These are phyloP conservation scores for Ambastaia sidthimunki DNA, from an alignment of 2,797 vertebrate genomes.

Conservation along the genomic window DNA sequence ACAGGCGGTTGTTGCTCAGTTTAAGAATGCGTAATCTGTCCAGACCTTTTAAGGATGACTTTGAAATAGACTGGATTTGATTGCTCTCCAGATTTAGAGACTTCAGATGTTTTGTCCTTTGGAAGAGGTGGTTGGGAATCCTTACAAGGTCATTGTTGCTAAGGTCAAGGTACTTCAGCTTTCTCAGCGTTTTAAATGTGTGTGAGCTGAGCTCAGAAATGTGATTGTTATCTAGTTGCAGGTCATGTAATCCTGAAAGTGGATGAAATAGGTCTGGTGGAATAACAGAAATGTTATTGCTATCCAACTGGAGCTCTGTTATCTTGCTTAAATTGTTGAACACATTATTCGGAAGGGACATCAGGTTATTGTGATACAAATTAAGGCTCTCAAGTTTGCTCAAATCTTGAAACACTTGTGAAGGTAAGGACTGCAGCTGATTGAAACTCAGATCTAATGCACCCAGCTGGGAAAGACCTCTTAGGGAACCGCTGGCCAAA, in stretches of 20 bases:
- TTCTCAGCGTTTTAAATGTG: constrained; percentile 60
- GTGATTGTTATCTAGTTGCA: constrained; percentile 70
- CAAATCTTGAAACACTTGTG: constrained; percentile 59
- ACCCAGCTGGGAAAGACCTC: constrained; percentile 59
- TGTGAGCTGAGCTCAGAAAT: constrained; percentile 60
- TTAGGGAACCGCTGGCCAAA: constrained; percentile 63
- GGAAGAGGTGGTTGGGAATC: constrained; percentile 63
- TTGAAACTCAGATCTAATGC: constrained; percentile 69
- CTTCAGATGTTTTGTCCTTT: constrained; percentile 56
- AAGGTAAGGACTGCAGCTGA: constrained; percentile 60
- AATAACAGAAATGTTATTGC: constrained; percentile 65
- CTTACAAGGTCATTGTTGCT: constrained; percentile 61
- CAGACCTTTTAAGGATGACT: constrained; percentile 60
- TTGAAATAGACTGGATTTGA: constrained; percentile 58
- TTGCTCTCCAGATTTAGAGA: constrained; percentile 69
- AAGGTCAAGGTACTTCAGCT: constrained; percentile 66
- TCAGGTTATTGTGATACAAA: constrained; percentile 69
- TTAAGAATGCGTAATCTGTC: constrained; percentile 52
- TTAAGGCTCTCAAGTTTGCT: constrained; percentile 63
- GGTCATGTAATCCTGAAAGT: constrained; percentile 59
- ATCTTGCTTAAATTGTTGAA: constrained; percentile 65
- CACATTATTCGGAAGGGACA: constrained; percentile 53
- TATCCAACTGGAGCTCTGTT: constrained; percentile 68
- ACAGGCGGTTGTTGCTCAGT: constrained; percentile 65
- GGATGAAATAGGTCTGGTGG: constrained; percentile 59